phyloP scores from a whole-genome alignment of 2,113 vertebrate genomes.

The Myrmecobius fasciatus region DNA sequence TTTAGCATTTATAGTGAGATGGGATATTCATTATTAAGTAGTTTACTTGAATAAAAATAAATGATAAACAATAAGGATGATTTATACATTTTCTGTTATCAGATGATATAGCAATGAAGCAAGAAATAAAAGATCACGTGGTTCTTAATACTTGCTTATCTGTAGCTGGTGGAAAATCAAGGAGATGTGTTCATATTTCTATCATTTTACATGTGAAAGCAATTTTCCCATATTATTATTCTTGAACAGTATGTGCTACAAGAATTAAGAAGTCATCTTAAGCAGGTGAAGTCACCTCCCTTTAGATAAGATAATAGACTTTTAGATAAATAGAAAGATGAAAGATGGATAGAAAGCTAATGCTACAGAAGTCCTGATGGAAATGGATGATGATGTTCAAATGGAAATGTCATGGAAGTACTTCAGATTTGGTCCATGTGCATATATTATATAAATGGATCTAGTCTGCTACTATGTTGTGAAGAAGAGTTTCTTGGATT shows the following conservation, averaged over 20 bases:
- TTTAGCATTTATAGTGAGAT: not conserved
- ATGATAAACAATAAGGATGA: not conserved
- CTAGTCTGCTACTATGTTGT: not conserved
- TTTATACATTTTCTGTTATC: not conserved
- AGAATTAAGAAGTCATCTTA: not conserved
- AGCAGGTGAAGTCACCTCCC: not conserved
- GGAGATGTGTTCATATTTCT: not conserved
- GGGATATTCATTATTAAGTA: not conserved
- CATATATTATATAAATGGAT: not conserved
- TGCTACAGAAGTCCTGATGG: not conserved
- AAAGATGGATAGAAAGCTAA: not conserved
- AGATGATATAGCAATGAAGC: not conserved
- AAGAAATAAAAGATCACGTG: not conserved
- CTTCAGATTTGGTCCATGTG: not conserved
- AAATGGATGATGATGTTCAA: not conserved
- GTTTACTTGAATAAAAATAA: not conserved
- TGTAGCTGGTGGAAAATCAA: not conserved
- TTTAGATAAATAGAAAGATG: not conserved
- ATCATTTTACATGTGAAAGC: not conserved
- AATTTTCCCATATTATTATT: not conserved
- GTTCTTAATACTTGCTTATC: not conserved
- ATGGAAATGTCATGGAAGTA: not conserved
- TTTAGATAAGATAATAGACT: too few relatives aligned
- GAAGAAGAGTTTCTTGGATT: not conserved
- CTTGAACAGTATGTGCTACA: not conserved